These are phyloP conservation scores for Girardia tigrina DNA, from an alignment of 2,888 invertebrate species.

Conservation along the genomic window DNA sequence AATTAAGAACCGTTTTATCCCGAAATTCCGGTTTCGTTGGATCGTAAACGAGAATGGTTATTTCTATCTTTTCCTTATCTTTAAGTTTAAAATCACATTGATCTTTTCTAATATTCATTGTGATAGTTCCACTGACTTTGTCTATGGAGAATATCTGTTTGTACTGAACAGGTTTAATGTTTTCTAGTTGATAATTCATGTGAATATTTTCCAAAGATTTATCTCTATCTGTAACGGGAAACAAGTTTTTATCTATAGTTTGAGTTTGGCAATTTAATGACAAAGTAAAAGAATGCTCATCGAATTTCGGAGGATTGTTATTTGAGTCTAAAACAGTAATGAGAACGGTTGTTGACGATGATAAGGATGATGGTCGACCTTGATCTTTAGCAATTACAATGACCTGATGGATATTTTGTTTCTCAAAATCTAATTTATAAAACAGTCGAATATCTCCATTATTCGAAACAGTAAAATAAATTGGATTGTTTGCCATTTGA, in stretches of 20 bases:
- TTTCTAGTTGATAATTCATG: not conserved
- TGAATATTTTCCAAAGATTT: not conserved
- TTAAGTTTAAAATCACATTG: not conserved
- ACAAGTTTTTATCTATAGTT: not conserved
- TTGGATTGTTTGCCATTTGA: not conserved
- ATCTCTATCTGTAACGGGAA: not conserved
- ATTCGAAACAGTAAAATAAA: not conserved
- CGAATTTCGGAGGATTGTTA: conserved; percentile 5
- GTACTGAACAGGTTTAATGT: not conserved
- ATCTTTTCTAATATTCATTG: not conserved
- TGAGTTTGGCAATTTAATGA: not conserved
- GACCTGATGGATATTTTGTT: not conserved
- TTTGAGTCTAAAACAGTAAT: not conserved
- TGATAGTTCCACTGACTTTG: not conserved
- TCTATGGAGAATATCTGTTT: not conserved
- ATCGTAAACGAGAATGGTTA: not conserved
- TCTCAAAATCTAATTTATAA: not conserved
- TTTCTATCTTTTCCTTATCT: not conserved
- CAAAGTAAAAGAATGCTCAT: not conserved
- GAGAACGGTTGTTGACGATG: not conserved
- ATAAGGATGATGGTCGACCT: not conserved
- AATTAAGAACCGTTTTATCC: not conserved
- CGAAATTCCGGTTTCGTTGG: not conserved
- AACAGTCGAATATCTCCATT: not conserved
- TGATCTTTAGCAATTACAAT: not conserved